phyloP scores from a whole-genome alignment of 2,888 invertebrate genomes.

The Pilophorus perplexus region DNA sequence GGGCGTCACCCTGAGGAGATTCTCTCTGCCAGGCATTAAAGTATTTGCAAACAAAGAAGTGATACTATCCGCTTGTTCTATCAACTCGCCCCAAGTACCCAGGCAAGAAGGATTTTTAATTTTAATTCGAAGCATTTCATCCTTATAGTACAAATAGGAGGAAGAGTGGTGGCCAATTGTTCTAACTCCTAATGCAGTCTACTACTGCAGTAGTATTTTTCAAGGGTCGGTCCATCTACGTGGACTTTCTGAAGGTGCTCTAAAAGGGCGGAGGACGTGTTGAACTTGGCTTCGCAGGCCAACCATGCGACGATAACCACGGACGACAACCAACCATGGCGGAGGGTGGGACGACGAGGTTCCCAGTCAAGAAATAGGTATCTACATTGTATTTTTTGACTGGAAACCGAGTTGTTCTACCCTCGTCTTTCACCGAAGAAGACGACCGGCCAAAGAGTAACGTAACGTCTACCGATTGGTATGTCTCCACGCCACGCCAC shows the following conservation, averaged over 20 bases:
- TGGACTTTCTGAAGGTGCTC: constrained; percentile 67
- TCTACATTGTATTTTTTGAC: too few species aligned
- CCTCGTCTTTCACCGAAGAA: constrained; percentile 27
- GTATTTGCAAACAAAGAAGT: constrained; percentile 71
- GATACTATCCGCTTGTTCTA: constrained; percentile 78
- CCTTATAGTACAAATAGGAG: not conserved
- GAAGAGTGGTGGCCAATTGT: not conserved
- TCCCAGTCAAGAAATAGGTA: too few species aligned
- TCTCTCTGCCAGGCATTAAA: constrained; percentile 55
- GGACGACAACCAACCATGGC: constrained; percentile 45
- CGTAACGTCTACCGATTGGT: constrained; percentile 48
- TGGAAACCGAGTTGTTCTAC: constrained; percentile 75
- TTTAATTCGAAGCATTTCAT: not conserved
- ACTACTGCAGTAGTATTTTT: constrained; percentile 80
- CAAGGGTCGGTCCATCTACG: constrained; percentile 79
- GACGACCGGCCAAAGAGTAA: constrained; percentile 38
- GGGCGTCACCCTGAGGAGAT: constrained; percentile 66
- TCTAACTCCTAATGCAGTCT: constrained; percentile 77
- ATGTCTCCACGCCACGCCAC: too few species aligned
- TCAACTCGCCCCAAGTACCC: constrained; percentile 68
- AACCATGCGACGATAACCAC: constrained; percentile 68
- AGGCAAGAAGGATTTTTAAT: too few species aligned
- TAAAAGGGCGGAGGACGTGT: constrained; percentile 74
- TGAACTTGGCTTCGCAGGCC: constrained; percentile 74
- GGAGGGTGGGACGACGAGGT: too few species aligned